Base-by-base conservation (phyloP, 2,113 vertebrate genomes). In the Festucalex cinctus region DNA sequence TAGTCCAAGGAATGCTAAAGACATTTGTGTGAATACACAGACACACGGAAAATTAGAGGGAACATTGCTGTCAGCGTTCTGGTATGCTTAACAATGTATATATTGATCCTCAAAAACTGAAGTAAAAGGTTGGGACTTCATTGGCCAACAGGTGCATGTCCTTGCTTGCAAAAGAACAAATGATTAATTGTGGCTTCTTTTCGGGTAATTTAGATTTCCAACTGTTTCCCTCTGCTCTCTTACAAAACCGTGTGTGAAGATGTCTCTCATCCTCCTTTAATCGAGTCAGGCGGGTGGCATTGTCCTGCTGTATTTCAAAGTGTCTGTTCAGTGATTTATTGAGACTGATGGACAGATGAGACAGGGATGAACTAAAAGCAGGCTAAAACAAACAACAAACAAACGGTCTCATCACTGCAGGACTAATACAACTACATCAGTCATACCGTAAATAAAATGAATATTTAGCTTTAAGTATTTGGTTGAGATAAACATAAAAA, bases 191-290 rank as follows among this genome's bases (percentile, higher is more conserved):
- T 65, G 28, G 5, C 39, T 56, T 66, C 73, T 84, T 83, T 76
- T 66, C 71, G 69, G 76, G 78, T 87, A 83, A 86, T 88, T 88
- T 84, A 80, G 72, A 82, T 73, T 84, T 88, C 83, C 87, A 57
- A 67, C 60, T 54, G 51, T 78, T 71, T 63, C 77, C 73, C 63
- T 66, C 66, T 58, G 72, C 59, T 78, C 68, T 68, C 4, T 61
- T 75, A 6, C 54, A 57, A 57, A 57, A 69, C 74, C 74, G 71
- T 66, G 75, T 70, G 71, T 58, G 68, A 63, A 81, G 73, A 76
- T 57, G 9, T 32, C 66, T 32, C 68, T 63, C 53, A 22, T 37
- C 58, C 71, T 76, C 58, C 71, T 79, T 80, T 78, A 57, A 78
- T 82, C 4, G 17, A 46, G 43, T 46, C 67, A 53, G 66, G 56